Base-by-base conservation (phyloP, 2,888 invertebrate species). In the Tetragonisca angustula region DNA sequence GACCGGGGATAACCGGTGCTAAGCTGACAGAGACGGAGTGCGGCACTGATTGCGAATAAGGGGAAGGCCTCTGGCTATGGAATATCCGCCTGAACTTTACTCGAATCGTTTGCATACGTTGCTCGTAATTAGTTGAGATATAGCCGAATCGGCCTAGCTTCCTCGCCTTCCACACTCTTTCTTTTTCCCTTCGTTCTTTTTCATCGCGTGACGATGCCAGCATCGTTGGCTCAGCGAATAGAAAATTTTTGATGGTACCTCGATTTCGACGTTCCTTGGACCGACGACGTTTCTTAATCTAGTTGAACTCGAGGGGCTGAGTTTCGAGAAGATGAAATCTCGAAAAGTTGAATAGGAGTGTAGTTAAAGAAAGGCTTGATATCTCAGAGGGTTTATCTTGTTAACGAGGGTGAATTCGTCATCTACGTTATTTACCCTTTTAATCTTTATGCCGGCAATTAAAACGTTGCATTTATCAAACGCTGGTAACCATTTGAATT, bases 1-100 rank as follows among this genome's bases (percentile, higher is more conserved):
- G 87, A 82, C 83, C 75, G 75, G 76, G 84, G 80, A 81, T 85
- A 87, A 82, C 81, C 84, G 85, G 84, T 80, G 88, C 82, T 89
- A 90, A 92, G 90, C 88, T 88, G 92, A 91, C 92, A 92, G 89
- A 92, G 92, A 93, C 89, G 85, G 89, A 93, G 90, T 90, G 88
- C 91, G 88, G 90, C 86, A 89, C 90, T 91, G 91, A 92, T 92
- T 92, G 91, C 88, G 89, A 84, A 87, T 91, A 79, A 81, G 81
- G 84, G 88, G 90, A 92, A 91, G 89, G 86, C 85, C 90, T 83
- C 82, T 78, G 61, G 72, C 84, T 84, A 69, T 85, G 87, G 72
- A 79, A 62, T 81, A 85, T 81, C 81, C 73, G 43, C n/a, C 76
- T 76, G 81, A 81, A 76, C 67, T 85, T 85, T 70, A 56, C 85